These are phyloP conservation scores for Diarsia brunnea DNA, from an alignment of 2,888 invertebrate species.

Conservation along the genomic window DNA sequence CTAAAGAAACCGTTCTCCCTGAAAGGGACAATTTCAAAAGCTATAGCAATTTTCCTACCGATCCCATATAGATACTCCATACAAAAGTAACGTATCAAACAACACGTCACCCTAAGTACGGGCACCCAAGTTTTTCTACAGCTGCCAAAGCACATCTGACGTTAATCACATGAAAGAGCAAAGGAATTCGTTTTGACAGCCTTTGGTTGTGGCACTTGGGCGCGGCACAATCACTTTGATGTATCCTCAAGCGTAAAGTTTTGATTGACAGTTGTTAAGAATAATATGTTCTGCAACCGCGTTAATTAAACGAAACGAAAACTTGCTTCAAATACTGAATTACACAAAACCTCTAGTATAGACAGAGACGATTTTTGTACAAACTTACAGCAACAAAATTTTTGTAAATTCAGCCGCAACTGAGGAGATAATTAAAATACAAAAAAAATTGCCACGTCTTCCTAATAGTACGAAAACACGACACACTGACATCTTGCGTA, in stretches of 20 bases:
- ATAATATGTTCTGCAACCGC: neutral
- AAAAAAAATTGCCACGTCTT: too few relatives aligned
- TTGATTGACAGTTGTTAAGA: neutral
- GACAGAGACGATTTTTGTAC: neutral
- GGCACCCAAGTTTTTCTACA: conserved; percentile 8
- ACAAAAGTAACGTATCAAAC: conserved; percentile 12
- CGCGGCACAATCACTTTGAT: conserved; percentile 42
- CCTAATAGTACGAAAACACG: conserved; percentile 8
- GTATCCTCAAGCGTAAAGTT: conserved; percentile 2
- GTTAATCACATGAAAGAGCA: conserved; percentile 28
- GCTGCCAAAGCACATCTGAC: conserved; percentile 29
- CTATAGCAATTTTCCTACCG: conserved; percentile 8
- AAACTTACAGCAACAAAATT: too few relatives aligned
- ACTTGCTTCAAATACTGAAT: neutral
- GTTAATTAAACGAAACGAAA: neutral
- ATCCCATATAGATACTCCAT: neutral
- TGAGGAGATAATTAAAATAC: neutral
- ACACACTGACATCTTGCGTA: conserved; percentile 58
- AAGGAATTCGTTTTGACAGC: conserved; percentile 54
- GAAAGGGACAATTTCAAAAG: neutral
- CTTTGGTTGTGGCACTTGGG: conserved; percentile 9
- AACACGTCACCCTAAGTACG: conserved; percentile 7
- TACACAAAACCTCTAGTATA: neutral
- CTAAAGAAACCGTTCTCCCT: neutral
- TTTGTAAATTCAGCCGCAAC: neutral